Base-by-base conservation (phyloP, 2,888 invertebrate species). In the Villa cingulata region DNA sequence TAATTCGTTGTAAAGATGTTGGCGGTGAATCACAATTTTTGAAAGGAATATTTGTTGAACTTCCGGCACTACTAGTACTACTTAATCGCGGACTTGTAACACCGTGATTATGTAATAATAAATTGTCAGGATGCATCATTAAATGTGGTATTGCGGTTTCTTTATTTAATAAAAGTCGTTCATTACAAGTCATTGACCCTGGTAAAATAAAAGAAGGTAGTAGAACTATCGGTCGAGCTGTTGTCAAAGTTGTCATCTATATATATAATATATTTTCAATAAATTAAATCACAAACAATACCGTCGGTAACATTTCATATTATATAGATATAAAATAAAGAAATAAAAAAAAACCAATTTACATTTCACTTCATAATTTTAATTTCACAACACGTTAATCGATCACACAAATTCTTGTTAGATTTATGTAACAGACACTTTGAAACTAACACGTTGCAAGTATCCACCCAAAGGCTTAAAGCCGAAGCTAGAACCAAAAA, bases 71-170 rank as follows among this genome's bases (percentile, higher is more conserved):
- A 19, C 43, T 39, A 3, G 46, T 37, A 37, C 46, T 51, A 49
- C 57, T 56, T 45, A 61, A 54, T 19, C 63, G 60, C 17, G 65
- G 65, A 53, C 66, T 66, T 46, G 59, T 59, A 48, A 62, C 59
- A 46, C 59, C 62, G 51, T 62, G 64, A 55, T 60, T 57, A 54
- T 62, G 58, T 52, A 64, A 58, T 57, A 63, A 57, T 56, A 66
- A 52, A 50, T 63, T 64, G 56, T 68, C 67, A 52, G 67, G 65
- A 62, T 68, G 67, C 67, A 65, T 65, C 27, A 37, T 44, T 36
- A 37, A 42, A 37, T 34, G 19, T 23, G 45, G 40, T 38, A 27
- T 34, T 27, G 41, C 19, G 10, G 46, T 44, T 27, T 43, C 44
- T 48, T 46, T 46, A 17, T 45, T 17, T 17, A 45, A 43, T 12